Evolutionary conservation across 2,113 vertebrate genomes (phyloP).

Genomic region (Taurulus bubalis): DNA sequence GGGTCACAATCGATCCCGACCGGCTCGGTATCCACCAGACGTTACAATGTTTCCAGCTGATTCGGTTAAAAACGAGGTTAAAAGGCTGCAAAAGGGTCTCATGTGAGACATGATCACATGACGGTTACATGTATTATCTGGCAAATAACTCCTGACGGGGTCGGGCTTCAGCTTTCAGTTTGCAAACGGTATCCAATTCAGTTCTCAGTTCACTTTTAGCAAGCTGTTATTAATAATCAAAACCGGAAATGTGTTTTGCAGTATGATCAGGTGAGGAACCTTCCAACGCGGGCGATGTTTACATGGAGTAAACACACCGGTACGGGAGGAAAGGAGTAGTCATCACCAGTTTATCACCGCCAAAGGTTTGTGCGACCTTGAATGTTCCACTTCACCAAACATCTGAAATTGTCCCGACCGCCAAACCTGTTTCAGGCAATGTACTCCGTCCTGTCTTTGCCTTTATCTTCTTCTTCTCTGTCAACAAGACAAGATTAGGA

Average conservation of each 20-base stretch:
- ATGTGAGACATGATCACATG: background rate
- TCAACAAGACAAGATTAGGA: conserved; percentile 44
- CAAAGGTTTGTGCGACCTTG: conserved; percentile 46
- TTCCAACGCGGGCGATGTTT: background rate
- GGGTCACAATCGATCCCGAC: no score
- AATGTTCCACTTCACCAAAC: conserved; percentile 70
- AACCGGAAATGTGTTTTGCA: background rate
- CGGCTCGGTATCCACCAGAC: no score
- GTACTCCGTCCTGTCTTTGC: conserved; percentile 35
- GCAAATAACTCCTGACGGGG: no score
- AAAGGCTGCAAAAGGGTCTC: background rate
- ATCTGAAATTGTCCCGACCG: conserved; percentile 61
- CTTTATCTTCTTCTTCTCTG: conserved; percentile 37
- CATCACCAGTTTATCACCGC: conserved; percentile 26
- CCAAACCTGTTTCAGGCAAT: conserved; percentile 57
- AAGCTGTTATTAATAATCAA: background rate
- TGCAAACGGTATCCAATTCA: no score
- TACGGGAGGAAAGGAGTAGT: background rate
- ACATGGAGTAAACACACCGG: conserved; percentile 3
- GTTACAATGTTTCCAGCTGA: background rate
- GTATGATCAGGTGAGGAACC: background rate
- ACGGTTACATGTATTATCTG: background rate
- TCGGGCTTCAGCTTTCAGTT: no score
- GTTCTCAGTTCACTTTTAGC: no score
- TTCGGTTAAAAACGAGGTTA: background rate